phyloP scores from a whole-genome alignment of 30 jellyfish, hydroid and myxozoan genomes.

The Aurelia coerulea region DNA sequence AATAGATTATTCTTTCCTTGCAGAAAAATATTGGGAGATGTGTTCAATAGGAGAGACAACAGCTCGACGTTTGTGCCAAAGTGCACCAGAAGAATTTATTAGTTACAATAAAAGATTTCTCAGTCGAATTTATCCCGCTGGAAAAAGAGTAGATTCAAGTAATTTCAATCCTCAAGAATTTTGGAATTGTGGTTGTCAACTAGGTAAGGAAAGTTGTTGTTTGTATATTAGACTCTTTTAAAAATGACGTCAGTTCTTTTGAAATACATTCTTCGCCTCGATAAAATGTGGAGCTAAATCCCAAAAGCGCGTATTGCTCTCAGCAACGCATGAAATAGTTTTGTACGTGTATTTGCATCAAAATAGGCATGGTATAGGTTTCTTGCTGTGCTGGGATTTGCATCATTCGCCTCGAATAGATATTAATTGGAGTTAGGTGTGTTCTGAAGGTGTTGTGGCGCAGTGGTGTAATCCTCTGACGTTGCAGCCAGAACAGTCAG shows the following conservation, averaged over 20 bases:
- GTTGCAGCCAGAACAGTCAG: too few relatives aligned
- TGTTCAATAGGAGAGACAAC: constrained; percentile 94
- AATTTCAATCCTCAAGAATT: constrained; percentile 96
- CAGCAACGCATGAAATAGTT: too few relatives aligned
- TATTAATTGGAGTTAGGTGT: too few relatives aligned
- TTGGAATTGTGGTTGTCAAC: constrained; percentile 98
- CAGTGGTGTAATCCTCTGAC: too few relatives aligned
- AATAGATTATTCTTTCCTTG: background rate
- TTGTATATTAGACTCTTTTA: too few relatives aligned
- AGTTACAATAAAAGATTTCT: constrained; percentile 84
- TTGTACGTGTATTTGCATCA: background rate
- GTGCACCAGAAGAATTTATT: constrained; percentile 91
- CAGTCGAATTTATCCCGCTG: constrained; percentile 90
- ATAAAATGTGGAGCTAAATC: background rate
- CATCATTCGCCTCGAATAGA: too few relatives aligned
- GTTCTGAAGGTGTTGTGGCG: too few relatives aligned
- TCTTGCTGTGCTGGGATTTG: too few relatives aligned
- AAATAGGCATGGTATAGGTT: too few relatives aligned
- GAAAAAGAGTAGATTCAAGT: constrained; percentile 96
- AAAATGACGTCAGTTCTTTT: too few relatives aligned
- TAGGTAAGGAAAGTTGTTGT: constrained; percentile 58
- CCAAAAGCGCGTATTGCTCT: too few relatives aligned
- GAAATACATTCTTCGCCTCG: too few relatives aligned
- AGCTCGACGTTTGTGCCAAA: constrained; percentile 74
- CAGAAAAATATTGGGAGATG: constrained; percentile 94